These are phyloP conservation scores for Andrena minutula DNA, from an alignment of 2,888 invertebrate species.

Conservation along the genomic window DNA sequence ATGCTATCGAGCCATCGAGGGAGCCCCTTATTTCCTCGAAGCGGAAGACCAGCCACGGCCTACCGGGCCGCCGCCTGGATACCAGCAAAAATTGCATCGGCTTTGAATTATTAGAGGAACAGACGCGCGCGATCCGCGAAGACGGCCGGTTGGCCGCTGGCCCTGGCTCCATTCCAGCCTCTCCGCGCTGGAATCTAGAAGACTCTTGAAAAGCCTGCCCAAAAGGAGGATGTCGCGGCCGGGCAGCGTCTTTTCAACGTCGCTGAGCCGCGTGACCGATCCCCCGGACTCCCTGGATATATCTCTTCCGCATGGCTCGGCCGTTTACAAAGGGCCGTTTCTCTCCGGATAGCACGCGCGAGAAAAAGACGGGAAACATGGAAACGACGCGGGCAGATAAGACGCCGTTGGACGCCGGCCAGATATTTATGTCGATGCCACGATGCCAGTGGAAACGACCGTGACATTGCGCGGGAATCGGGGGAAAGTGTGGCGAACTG, in stretches of 20 bases:
- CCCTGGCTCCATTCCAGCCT: slow-evolving; percentile 75
- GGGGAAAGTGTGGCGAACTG: slow-evolving; percentile 8
- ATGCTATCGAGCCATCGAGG: background rate
- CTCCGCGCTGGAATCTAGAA: slow-evolving; percentile 70
- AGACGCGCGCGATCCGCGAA: slow-evolving; percentile 47
- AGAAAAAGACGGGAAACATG: slow-evolving; percentile 51
- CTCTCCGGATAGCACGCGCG: slow-evolving; percentile 17
- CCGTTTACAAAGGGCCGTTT: slow-evolving; percentile 13
- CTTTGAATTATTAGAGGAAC: slow-evolving; percentile 57
- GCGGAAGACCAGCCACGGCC: slow-evolving; percentile 8
- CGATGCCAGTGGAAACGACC: slow-evolving; percentile 57
- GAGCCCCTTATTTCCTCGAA: background rate
- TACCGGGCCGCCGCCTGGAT: slow-evolving; percentile 1
- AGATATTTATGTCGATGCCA: slow-evolving; percentile 69
- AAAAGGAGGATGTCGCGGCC: slow-evolving; percentile 16
- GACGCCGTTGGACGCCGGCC: slow-evolving; percentile 60
- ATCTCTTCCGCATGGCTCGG: slow-evolving; percentile 33
- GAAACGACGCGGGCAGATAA: slow-evolving; percentile 59
- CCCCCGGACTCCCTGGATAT: background rate
- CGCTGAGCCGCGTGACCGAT: background rate
- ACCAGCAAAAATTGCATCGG: slow-evolving; percentile 50
- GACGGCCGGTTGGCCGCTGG: slow-evolving; percentile 70
- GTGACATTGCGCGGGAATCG: slow-evolving; percentile 57
- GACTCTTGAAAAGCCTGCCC: slow-evolving; percentile 51
- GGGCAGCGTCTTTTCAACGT: slow-evolving; percentile 11